phyloP scores from a whole-genome alignment of 2,888 invertebrate species.

The Aplocera efformata region DNA sequence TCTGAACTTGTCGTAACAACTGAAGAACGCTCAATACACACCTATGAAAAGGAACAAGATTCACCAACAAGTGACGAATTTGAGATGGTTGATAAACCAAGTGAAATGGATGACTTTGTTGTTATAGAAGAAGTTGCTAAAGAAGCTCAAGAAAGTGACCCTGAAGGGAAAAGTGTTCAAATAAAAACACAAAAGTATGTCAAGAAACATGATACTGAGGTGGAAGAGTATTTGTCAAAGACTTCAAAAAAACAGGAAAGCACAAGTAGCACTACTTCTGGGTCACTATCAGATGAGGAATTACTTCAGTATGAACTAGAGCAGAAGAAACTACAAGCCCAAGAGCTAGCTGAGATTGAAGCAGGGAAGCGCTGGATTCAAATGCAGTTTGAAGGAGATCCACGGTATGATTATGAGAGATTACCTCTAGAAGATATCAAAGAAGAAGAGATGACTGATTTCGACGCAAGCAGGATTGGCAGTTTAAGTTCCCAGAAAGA shows the following conservation, averaged over 20 bases:
- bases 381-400: slow-evolving; percentile 91
- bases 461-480: slow-evolving; percentile 89
- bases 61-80: slow-evolving; percentile 92
- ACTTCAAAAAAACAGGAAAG: slow-evolving; percentile 84
- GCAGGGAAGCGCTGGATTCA: slow-evolving; percentile 94
- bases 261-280: slow-evolving; percentile 76
- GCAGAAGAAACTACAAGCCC: slow-evolving; percentile 76
- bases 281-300: slow-evolving; percentile 81
- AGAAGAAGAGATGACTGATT: slow-evolving; percentile 94
- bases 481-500: slow-evolving; percentile 89
- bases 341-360: slow-evolving; percentile 80
- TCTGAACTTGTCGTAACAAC: slow-evolving; percentile 82
- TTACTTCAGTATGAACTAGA: slow-evolving; percentile 84
- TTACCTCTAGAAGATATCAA: slow-evolving; percentile 94
- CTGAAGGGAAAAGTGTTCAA: slow-evolving; percentile 89
- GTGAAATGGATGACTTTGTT: slow-evolving; percentile 92
- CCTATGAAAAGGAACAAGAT: slow-evolving; percentile 81
- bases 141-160: slow-evolving; percentile 90
- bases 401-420: slow-evolving; percentile 89
- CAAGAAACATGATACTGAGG: slow-evolving; percentile 84
- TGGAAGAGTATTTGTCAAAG: slow-evolving; percentile 85
- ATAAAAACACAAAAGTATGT: slow-evolving; percentile 79
- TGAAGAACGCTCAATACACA: slow-evolving; percentile 79
- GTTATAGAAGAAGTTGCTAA: slow-evolving; percentile 93
- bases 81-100: slow-evolving; percentile 92